A percentile compares a stretch with the other conserved stretches of the same genome.
Evolutionary conservation across 2,888 invertebrate species (phyloP).

Genomic region (Oscheius myriophilus): DNA sequence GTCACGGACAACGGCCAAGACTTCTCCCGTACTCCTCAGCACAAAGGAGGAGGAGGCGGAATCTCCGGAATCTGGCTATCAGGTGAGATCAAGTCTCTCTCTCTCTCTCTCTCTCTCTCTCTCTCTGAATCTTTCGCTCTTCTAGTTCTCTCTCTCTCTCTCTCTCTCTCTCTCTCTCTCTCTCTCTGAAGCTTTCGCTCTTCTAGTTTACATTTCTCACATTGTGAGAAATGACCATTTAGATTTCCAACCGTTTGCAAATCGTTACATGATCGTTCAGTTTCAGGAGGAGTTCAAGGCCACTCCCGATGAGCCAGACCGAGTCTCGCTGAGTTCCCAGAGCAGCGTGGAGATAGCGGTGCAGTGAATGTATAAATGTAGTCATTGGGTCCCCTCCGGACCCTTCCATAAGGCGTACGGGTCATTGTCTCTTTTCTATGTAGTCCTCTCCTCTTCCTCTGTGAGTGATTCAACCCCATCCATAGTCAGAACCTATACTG

Average conservation of each 20-base stretch:
- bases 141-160: too few relatives aligned
- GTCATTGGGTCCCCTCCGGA: background rate
- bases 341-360: slow-evolving; percentile 32
- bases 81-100: slow-evolving; percentile 24
- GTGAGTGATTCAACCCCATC: slow-evolving; percentile 16
- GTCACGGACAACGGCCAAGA: slow-evolving; percentile 6
- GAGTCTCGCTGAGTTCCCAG: slow-evolving; percentile 28
- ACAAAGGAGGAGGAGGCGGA: slow-evolving; percentile 46
- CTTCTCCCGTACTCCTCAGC: slow-evolving; percentile 33
- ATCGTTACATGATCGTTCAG: background rate
- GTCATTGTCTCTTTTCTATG: background rate
- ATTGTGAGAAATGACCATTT: too few relatives aligned
- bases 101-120: too few relatives aligned
- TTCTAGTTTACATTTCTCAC: too few relatives aligned
- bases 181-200: too few relatives aligned
- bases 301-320: slow-evolving; percentile 30
- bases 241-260: too few relatives aligned
- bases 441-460: slow-evolving; percentile 15
- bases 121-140: too few relatives aligned
- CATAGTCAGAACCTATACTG: too few relatives aligned
- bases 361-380: slow-evolving; percentile 20
- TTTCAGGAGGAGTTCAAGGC: slow-evolving; percentile 32
- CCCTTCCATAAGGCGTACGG: slow-evolving; percentile 19
- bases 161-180: background rate
- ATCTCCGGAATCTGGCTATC: slow-evolving; percentile 56